Evolutionary conservation across 2,113 vertebrate species (phyloP).

Genomic region (Dasyurus viverrinus): DNA sequence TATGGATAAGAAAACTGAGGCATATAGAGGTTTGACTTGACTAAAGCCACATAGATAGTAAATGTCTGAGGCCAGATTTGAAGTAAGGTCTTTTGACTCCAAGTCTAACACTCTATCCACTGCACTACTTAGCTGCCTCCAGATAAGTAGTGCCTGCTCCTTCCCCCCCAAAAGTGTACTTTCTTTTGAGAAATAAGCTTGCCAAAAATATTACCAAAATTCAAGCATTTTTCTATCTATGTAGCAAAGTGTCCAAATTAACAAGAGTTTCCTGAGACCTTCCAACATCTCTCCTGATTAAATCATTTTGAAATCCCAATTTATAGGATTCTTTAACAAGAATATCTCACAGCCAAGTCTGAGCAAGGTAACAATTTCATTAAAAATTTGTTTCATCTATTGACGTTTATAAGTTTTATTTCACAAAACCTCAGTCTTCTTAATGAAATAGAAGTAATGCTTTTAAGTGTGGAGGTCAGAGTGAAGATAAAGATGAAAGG

Average conservation of each 20-base stretch:
- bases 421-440: background rate
- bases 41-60: background rate
- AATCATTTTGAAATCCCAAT: background rate
- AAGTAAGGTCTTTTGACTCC: background rate
- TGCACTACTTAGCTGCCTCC: background rate
- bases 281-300: background rate
- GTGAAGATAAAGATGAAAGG: background rate
- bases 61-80: background rate
- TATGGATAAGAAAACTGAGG: background rate
- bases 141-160: background rate
- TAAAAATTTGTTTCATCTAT: background rate
- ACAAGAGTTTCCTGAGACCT: background rate
- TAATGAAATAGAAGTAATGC: background rate
- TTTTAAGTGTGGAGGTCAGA: background rate
- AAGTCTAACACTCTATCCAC: background rate
- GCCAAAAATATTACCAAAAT: background rate
- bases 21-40: background rate
- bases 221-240: background rate
- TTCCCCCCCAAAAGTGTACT: background rate
- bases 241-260: background rate
- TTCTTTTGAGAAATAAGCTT: background rate
- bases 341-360: background rate
- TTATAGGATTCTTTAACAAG: background rate
- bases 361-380: background rate
- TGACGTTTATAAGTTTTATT: background rate